Evolutionary conservation across 2,113 vertebrate genomes (phyloP), one percentile per base, ranked within the genome.

Genomic region (Corythornis vintsioides): DNA sequence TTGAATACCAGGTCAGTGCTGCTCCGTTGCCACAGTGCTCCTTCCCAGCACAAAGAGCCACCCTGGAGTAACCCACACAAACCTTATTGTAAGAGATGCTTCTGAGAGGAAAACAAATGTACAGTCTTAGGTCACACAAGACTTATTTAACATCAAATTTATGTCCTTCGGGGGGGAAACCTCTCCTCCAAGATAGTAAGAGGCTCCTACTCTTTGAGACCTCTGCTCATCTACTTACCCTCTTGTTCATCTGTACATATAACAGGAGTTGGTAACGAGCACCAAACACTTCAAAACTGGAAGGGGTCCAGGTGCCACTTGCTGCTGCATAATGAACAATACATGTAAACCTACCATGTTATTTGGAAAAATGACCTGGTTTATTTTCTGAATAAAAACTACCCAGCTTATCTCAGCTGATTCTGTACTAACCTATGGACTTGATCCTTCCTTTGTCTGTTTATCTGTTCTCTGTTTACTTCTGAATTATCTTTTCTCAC

Each of bases 241-340:
- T 8, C 11, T 7, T 35, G 20, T 31, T 43, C 3, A 5, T 24
- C n/a, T 35, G 20, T 21, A 59, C 13, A 59, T 15, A 5, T 10
- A 75, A 9, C 9, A 3, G 42, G 57, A 65, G 38, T 28, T 4
- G 10, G 1, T 25, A 79, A 61, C 0, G 1, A 75, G 38, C 76
- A 50, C 24, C n/a, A n/a, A 53, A 38, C 13, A 24, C 35, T 77
- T 50, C 55, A 13, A 61, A 56, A 29, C 14, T 60, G 43, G 22
- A 35, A 50, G 20, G 14, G 4, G 0, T 19, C 14, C n/a, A 53
- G 13, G 64, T 83, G 78, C 65, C 60, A 78, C 64, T 72, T 80
- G 38, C 38, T 64, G 33, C 59, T 60, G 48, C 5, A 3, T 53
- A 15, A 57, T 13, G 11, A 40, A 69, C 38, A 59, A 8, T 15